Conservation (phyloP, 2,888 invertebrate species). For the Phorcus lineatus region DNA sequence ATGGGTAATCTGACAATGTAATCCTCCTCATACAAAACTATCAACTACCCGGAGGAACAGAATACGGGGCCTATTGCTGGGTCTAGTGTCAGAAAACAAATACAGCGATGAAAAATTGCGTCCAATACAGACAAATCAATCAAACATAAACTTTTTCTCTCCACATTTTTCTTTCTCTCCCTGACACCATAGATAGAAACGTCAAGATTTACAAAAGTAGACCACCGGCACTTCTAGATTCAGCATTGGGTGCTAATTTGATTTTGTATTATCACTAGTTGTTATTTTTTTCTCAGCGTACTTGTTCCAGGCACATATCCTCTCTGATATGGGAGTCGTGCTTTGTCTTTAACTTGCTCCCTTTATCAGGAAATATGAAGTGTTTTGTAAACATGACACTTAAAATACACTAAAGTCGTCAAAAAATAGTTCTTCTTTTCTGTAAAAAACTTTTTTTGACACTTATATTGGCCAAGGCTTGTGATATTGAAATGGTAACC, state of each 20-base stretch:
- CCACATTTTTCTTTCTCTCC: not conserved
- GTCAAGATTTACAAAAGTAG: not conserved
- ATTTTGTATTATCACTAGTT: not conserved
- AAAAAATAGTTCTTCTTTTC: too few relatives aligned
- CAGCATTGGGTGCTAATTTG: not conserved
- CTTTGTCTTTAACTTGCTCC: not conserved
- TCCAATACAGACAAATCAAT: not conserved
- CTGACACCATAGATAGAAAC: not conserved
- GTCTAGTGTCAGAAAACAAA: not conserved
- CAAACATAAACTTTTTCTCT: not conserved
- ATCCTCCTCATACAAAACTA: not conserved
- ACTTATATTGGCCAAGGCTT: too few relatives aligned
- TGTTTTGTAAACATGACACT: constrained; percentile 11
- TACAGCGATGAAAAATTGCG: not conserved
- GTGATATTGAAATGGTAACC: too few relatives aligned
- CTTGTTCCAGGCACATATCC: not conserved
- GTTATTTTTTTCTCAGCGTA: not conserved
- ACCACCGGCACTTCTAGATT: not conserved
- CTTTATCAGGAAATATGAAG: not conserved
- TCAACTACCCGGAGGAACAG: not conserved
- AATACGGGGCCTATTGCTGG: not conserved
- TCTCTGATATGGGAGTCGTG: not conserved
- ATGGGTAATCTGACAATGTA: not conserved
- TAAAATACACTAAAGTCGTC: not conserved
- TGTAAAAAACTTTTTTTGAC: too few relatives aligned